Percentiles rank a stretch among this genome's conserved stretches.
Conservation (phyloP, 2,113 vertebrate species). For the Crotalus viridis region DNA sequence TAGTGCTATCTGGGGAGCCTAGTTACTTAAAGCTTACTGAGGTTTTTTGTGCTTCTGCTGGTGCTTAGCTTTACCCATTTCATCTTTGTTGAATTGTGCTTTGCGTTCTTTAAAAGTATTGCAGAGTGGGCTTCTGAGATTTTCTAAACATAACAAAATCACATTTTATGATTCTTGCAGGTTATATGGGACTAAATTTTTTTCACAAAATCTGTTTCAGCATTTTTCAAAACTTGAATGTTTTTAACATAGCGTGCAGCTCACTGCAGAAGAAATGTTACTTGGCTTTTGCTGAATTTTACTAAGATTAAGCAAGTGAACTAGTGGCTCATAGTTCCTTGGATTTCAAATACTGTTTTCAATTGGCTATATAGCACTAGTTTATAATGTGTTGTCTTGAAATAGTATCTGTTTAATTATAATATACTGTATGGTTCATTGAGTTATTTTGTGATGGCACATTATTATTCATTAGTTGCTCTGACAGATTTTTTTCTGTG, state of each 20-base stretch:
- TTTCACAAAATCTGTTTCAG: constrained; percentile 15
- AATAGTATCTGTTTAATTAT: not conserved
- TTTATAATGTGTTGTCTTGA: constrained; percentile 2
- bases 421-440: not conserved
- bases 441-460: not conserved
- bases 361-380: constrained; percentile 1
- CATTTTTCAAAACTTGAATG: not conserved
- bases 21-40: not conserved
- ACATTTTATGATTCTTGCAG: not conserved
- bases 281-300: not conserved
- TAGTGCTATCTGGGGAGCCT: constrained; percentile 16
- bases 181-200: not conserved
- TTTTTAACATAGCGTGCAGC: not conserved
- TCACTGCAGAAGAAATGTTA: not conserved
- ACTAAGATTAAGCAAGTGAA: not conserved
- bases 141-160: constrained; percentile 4
- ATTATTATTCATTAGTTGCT: constrained; percentile 5
- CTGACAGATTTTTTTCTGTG: not conserved
- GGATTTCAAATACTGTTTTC: not conserved
- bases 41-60: not conserved
- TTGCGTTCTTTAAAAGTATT: not conserved
- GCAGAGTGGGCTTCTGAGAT: accelerated
- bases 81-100: constrained; percentile 3
- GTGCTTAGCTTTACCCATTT: not conserved
- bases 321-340: not conserved